Conservation (phyloP, 37 sponge, comb jelly and placozoan genomes). For the Geodia barretti region DNA sequence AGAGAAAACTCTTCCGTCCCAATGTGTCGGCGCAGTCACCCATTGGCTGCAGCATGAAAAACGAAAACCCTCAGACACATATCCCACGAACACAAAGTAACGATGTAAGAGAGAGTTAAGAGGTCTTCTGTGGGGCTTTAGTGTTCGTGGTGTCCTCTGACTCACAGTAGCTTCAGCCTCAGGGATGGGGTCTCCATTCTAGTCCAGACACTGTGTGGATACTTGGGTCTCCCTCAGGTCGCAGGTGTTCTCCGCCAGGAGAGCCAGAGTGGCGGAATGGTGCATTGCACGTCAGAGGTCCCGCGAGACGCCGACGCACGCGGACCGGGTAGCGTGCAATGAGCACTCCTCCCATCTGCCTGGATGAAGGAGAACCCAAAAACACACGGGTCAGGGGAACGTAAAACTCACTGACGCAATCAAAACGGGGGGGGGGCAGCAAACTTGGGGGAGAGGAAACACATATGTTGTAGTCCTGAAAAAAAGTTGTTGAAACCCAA, state of each 20-base stretch:
- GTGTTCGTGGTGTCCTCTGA: background rate
- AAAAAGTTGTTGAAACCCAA: background rate
- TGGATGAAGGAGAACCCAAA: background rate
- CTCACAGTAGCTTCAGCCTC: background rate
- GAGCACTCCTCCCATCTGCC: background rate
- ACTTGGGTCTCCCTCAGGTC: too few relatives aligned
- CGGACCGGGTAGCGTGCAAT: too few relatives aligned
- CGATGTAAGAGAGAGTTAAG: slow-evolving; percentile 17
- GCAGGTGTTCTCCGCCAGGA: too few relatives aligned
- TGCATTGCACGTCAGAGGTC: slow-evolving; percentile 35
- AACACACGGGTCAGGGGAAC: background rate
- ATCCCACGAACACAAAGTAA: too few relatives aligned
- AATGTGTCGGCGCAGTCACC: too few relatives aligned
- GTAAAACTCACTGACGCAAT: background rate
- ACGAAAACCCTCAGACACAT: too few relatives aligned
- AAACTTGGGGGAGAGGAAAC: background rate
- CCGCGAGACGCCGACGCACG: slow-evolving; percentile 9
- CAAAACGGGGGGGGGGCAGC: too few relatives aligned
- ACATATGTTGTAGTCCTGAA: too few relatives aligned
- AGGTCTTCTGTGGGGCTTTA: slow-evolving; percentile 1
- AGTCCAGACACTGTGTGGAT: too few relatives aligned
- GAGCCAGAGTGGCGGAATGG: too few relatives aligned
- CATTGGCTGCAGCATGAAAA: too few relatives aligned
- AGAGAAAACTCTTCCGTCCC: too few relatives aligned
- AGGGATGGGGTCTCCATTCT: background rate